Conservation (phyloP, 2,113 vertebrate genomes). For the Mobula birostris region DNA sequence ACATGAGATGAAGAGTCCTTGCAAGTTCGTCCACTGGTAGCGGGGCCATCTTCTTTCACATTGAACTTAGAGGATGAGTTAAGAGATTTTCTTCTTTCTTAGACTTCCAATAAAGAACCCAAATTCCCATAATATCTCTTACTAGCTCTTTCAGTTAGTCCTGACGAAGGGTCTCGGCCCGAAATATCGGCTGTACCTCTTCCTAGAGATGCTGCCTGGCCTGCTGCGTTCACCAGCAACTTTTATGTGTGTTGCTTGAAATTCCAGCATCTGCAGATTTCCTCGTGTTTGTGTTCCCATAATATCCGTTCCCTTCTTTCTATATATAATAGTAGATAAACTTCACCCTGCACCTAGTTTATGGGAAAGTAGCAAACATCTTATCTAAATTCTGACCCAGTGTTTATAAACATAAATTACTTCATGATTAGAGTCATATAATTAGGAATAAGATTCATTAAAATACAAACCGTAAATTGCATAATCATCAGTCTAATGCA, state of each 20-base stretch:
- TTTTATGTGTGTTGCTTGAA: too few relatives aligned
- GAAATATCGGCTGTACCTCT: too few relatives aligned
- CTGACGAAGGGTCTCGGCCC: too few relatives aligned
- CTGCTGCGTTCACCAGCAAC: too few relatives aligned
- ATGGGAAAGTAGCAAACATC: not conserved
- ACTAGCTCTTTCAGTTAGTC: too few relatives aligned
- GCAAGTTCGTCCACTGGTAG: too few relatives aligned
- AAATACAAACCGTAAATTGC: not conserved
- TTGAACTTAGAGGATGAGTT: not conserved
- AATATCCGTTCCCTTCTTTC: not conserved
- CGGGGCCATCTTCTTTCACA: not conserved
- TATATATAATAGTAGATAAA: not conserved
- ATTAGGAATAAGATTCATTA: not conserved
- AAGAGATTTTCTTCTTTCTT: not conserved
- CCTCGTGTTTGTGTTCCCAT: too few relatives aligned
- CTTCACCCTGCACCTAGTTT: not conserved
- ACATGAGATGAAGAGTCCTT: too few relatives aligned
- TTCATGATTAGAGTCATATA: not conserved
- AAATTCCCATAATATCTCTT: not conserved
- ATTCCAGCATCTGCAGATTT: too few relatives aligned
- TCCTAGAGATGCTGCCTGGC: too few relatives aligned
- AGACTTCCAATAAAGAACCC: not conserved
- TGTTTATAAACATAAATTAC: not conserved
- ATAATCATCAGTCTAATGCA: not conserved
- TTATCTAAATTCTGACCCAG: not conserved